These are phyloP conservation scores for Tridacna crocea DNA, from an alignment of 2,888 invertebrate genomes.

Conservation along the genomic window DNA sequence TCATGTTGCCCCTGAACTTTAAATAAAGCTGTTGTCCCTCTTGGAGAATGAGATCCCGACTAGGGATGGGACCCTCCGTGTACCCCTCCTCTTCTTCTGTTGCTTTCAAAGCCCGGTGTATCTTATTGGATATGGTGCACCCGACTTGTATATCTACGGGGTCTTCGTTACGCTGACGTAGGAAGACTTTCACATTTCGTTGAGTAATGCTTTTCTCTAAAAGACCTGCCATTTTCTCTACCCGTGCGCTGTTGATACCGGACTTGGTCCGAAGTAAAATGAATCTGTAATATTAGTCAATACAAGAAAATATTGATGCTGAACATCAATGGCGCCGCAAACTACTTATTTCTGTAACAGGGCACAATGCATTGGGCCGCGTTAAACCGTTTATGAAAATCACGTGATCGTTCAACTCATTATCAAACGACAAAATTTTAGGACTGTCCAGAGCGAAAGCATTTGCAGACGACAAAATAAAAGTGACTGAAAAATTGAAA, in stretches of 20 bases:
- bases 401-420: no score
- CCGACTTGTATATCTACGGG: conserved; percentile 69
- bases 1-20: conserved; percentile 79
- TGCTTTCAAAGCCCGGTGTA: conserved; percentile 68
- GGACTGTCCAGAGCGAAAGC: no score
- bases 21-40: conserved; percentile 80
- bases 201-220: conserved; percentile 68
- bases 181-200: conserved; percentile 70
- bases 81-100: conserved; percentile 73
- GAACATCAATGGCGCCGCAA: no score
- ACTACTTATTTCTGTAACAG: no score
- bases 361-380: no score
- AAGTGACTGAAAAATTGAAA: no score
- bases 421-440: no score
- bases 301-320: no score
- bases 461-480: no score
- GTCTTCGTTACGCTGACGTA: conserved; percentile 74
- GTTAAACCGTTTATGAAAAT: no score
- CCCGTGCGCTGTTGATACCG: conserved; percentile 48
- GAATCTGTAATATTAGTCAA: conserved; percentile 59
- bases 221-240: conserved; percentile 69
- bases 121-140: conserved; percentile 61
- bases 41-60: conserved; percentile 70
- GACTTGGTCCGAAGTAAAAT: conserved; percentile 72
- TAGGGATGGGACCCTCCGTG: conserved; percentile 75